Percentiles rank a stretch among this genome's conserved stretches.
Conservation (phyloP, 2,888 invertebrate genomes). For the Toxonevra muliebris region DNA sequence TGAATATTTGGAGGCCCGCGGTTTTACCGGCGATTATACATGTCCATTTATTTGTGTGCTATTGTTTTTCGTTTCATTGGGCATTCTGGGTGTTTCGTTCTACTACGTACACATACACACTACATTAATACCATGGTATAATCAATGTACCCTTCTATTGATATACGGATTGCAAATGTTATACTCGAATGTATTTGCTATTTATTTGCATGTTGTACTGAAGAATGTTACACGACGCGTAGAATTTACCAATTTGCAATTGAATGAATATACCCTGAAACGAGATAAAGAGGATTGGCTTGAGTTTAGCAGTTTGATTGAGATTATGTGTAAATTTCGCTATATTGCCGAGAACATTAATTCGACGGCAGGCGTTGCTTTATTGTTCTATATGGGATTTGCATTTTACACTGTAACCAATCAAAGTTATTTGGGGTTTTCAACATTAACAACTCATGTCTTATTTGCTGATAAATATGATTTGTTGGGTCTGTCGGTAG, state of each 20-base stretch:
- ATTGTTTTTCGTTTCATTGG: conserved; percentile 33
- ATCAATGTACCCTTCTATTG: conserved; percentile 42
- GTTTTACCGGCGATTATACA: conserved; percentile 42
- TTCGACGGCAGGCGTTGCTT: conserved; percentile 47
- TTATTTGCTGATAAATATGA: conserved; percentile 41
- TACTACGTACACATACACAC: conserved; percentile 49
- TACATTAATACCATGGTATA: conserved; percentile 31
- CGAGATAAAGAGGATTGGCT: conserved; percentile 47
- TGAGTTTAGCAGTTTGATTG: conserved; percentile 54
- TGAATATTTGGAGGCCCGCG: conserved; percentile 44
- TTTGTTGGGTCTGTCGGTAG: conserved; percentile 49
- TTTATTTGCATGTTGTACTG: conserved; percentile 48
- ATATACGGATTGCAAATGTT: conserved; percentile 50
- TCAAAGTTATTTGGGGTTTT: conserved; percentile 55
- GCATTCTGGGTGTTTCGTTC: conserved; percentile 47
- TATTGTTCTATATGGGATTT: conserved; percentile 54
- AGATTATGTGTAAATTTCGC: conserved; percentile 54
- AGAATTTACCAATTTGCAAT: conserved; percentile 47
- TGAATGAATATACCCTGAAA: conserved; percentile 43
- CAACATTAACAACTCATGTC: conserved; percentile 47
- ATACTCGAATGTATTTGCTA: conserved; percentile 47
- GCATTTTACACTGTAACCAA: conserved; percentile 59
- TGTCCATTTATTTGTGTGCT: conserved; percentile 40
- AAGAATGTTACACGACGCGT: conserved; percentile 47
- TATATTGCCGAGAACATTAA: conserved; percentile 55